phyloP scores from a whole-genome alignment of 1,140 invertebrate species.

The Apis dorsata region DNA sequence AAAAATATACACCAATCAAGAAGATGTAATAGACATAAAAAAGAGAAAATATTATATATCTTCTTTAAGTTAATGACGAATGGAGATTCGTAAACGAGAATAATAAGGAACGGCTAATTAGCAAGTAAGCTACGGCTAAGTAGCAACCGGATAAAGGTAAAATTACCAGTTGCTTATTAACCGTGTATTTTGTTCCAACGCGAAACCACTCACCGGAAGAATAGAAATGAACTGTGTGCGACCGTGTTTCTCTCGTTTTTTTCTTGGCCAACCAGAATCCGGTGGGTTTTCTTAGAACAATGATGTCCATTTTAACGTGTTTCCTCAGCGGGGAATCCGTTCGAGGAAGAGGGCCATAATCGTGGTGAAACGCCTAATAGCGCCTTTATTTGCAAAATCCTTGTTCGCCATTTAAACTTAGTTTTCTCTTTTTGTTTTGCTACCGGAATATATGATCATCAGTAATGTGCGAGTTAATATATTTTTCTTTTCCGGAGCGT shows the following conservation, averaged over 20 bases:
- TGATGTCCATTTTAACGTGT: constrained; percentile 34
- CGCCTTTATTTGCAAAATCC: constrained; percentile 49
- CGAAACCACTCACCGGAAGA: constrained; percentile 11
- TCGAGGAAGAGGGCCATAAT: constrained; percentile 41
- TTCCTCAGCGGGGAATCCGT: constrained; percentile 11
- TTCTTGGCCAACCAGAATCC: background rate
- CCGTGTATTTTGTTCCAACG: constrained; percentile 29
- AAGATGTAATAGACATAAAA: background rate
- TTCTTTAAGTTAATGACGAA: background rate
- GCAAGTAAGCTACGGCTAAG: constrained; percentile 30
- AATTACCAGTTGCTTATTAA: constrained; percentile 25
- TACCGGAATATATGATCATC: constrained; percentile 40
- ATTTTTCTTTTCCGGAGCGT: constrained; percentile 24
- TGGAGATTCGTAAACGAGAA: constrained; percentile 14
- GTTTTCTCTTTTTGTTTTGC: constrained; percentile 12
- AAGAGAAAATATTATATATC: background rate
- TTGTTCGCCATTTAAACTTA: constrained; percentile 45
- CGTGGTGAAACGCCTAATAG: constrained; percentile 50
- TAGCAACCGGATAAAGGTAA: constrained; percentile 5
- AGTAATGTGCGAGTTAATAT: constrained; percentile 48
- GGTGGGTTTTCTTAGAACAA: background rate
- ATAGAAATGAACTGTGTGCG: constrained; percentile 32
- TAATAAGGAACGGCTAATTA: constrained; percentile 53
- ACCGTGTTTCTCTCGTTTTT: background rate
- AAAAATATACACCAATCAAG: background rate